These are phyloP conservation scores for Strigamia transsilvanica DNA, from an alignment of 2,888 invertebrate genomes.

Conservation along the genomic window DNA sequence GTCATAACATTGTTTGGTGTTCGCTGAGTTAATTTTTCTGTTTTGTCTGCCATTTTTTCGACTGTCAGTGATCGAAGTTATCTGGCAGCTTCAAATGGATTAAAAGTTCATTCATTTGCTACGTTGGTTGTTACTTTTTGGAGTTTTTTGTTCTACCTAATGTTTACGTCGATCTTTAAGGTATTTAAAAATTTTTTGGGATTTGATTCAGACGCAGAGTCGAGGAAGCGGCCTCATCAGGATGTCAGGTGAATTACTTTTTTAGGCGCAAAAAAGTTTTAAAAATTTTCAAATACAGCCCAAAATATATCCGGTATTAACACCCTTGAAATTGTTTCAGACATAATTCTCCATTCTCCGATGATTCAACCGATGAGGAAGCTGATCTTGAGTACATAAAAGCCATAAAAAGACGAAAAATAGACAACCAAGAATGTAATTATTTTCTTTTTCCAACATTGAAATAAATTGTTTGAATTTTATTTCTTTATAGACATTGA, in stretches of 20 bases:
- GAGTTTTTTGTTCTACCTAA: not conserved
- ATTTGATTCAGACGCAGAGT: not conserved
- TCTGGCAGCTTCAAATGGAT: not conserved
- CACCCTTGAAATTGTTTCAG: not conserved
- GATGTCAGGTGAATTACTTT: constrained; percentile 4
- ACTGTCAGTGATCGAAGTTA: not conserved
- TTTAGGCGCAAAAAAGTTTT: not conserved
- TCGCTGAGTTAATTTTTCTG: not conserved
- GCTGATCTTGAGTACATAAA: not conserved
- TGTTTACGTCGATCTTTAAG: not conserved
- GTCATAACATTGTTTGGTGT: not conserved
- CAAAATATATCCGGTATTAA: no score
- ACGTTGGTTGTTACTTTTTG: not conserved
- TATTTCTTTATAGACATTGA: not conserved
- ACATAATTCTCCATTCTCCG: not conserved
- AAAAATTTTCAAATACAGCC: not conserved
- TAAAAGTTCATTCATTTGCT: not conserved
- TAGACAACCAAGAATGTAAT: not conserved
- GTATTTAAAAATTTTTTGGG: constrained; percentile 8
- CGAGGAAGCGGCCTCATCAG: constrained; percentile 4
- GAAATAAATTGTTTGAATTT: not conserved
- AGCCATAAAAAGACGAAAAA: not conserved
- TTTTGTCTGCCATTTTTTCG: constrained; percentile 35
- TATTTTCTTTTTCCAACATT: not conserved
- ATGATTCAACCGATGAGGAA: constrained; percentile 8